Evolutionary conservation across 2,113 vertebrate genomes (phyloP), one percentile per base, ranked within the genome.

Genomic region (Grus americana): DNA sequence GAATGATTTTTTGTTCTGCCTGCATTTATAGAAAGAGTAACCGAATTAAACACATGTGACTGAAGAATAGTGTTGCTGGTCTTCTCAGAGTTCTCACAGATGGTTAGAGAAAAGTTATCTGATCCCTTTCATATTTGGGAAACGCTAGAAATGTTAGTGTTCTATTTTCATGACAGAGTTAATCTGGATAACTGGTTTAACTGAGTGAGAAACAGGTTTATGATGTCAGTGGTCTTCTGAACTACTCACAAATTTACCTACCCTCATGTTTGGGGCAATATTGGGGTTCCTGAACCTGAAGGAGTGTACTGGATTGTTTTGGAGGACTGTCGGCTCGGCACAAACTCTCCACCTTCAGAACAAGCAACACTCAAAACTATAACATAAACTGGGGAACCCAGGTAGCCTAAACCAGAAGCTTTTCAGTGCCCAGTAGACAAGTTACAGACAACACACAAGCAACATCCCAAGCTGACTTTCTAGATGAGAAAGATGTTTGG

Each of bases 141-240:
- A 86, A 80, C 71, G 40, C 15, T 70, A 42, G 36, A 86, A 91
- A 79, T 67, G 47, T 22, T 55, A 30, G 34, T 29, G 26, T 83
- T 93, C 13, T 9, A 34, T 59, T 75, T 80, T 84, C 2, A 6
- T 58, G 59, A 52, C 47, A 61, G 58, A 10, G 34, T 75, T 79
- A 86, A 40, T 79, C 34, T 79, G 38, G 38, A 36, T 58, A 71
- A 79, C 36, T 67, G 58, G 26, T 44, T 75, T 75, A 85, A 85
- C n/a, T 52, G 47, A 71, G 50, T 50, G 57, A 93, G 29, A 94
- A 93, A 47, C 23, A 93, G 32, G 11, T 68, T 87, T 57, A 34
- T 1, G 3, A 40, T 23, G 11, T 47, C 47, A 68, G 61, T 59
- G 67, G 44, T 88, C 24, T 75, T 90, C 50, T 62, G 55, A 84